Base-by-base conservation (phyloP, 2,888 invertebrate species). In the Calephelis perditalis region DNA sequence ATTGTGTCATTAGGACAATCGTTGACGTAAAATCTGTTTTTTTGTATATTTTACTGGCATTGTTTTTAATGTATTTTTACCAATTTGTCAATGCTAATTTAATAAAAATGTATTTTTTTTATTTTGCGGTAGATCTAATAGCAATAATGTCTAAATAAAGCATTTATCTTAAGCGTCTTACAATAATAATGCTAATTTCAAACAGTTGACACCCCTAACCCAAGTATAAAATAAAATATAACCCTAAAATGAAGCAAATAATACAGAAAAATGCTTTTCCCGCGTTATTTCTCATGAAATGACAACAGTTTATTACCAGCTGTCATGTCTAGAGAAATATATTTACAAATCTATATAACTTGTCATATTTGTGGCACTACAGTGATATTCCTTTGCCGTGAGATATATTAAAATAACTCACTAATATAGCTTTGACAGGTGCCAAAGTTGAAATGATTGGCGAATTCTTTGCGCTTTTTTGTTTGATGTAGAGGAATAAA, bases 331-430 rank as follows among this genome's bases (percentile, higher is more conserved):
- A 10, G 35, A 7, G 11, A 52, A 52, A 52, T 26, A 35, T 52
- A 52, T 49, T 15, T 15, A 35, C 35, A 52, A 52, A 52, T 52
- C 15, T 26, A 52, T 35, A 52, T 52, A 52, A 52, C 10, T 52
- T 35, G 49, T 52, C 49, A 35, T 10, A 52, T 52, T 52, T 52
- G 49, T 52, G 52, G 52, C 52, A 36, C 52, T 52, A 36, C 26
- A 52, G 9, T 15, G 49, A 49, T 49, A 49, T 49, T 26, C 10
- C 5, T 11, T 8, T 52, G 52, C 52, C 6, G 52, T 35, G 35
- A 52, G 35, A 52, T 52, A 52, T 52, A 52, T 52, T 52, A 52
- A 52, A 52, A 47, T 26, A 52, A 52, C 35, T 40, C 40, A 40
- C 35, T 35, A 52, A 52, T 35, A 52, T 11, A 52, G 52, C 35